Base-by-base conservation (phyloP, 2,888 invertebrate genomes). In the Oxyteleia sp. region DNA sequence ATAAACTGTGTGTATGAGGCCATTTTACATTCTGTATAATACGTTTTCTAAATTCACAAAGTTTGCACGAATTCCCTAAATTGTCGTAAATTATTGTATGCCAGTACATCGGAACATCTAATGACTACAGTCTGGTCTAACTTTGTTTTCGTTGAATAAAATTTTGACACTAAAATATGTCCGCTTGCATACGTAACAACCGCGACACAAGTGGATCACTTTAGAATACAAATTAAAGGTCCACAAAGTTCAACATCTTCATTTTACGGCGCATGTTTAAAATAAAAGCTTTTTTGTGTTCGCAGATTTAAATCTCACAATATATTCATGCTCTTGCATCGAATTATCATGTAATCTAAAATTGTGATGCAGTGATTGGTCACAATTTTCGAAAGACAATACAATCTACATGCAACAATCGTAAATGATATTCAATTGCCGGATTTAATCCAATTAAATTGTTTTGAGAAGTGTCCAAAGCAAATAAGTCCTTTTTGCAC, bases 251-350 rank as follows among this genome's bases (percentile, higher is more conserved):
- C 13, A 8, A 59, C 10, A 38, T 23, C 41, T 38, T 57, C 23
- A 57, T 20, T 38, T 59, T 26, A 43, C 18, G 18, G 13, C 45
- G 69, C 69, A 71, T 49, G 59, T 59, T 71, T 29, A 38, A 59
- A 66, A 59, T 59, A 15, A 71, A 47, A 57, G 57, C 69, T 68
- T 69, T 59, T 71, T 59, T 63, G 49, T 71, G 47, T 59, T 71
- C 41, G 38, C 71, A 71, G 71, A 71, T 71, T 32, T 49, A 20
- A 49, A 43, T 53, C 29, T 66, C 53, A 66, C 66, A 43, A 66
- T 11, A 64, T 38, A 64, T 64, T 64, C 38, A 64, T 64, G 38
- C 64, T 64, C 32, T 64, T 64, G 49, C 38, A 49, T 63, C 23
- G 59, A 63, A 47, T 49, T 35, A 49, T 49, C 47, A 35, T 35